Evolutionary conservation across 1,140 invertebrate species (phyloP), one percentile per base, ranked within the genome.

Genomic region (Heliconius hermathena): DNA sequence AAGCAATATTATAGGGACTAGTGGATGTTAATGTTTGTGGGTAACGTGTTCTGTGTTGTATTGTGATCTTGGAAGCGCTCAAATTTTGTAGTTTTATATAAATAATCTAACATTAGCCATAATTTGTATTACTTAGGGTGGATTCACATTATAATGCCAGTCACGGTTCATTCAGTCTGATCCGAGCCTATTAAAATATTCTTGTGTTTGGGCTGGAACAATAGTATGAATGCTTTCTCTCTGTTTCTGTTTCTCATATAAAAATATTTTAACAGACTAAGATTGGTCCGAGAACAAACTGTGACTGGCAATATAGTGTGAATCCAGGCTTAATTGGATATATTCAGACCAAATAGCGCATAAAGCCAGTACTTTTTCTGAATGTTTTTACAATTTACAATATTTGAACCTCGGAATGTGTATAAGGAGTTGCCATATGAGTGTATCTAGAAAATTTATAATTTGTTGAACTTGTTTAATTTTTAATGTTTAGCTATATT

Each of bases 81-180:
- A 94, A 93, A 89, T 90, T 93, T 94, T 92, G 88, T 92, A 93
- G 92, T 89, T 90, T 90, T 90, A 82, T 87, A 82, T 82, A 72
- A 73, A 85, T 79, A 66, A 66, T 86, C 81, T 80, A 83, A 38
- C 71, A 20, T 78, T 81, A 87, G 73, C 57, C 60, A 60, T 76
- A 81, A 77, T 79, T 73, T 81, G 73, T 83, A 82, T 71, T 81
- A 80, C 80, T 77, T 79, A 20, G 49, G 18, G 18, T 52, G 18
- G 49, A 52, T 52, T 52, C 18, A 52, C 49, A 52, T 52, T 16
- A 52, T 52, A 16, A 13, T 46, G 13, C 41, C 49, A 20, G 18
- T 20, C 18, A 8, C 18, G 18, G 49, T 52, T 52, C 49, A 20
- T 52, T 52, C 18, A 6, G 49, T 52, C 18, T 8, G 49, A 52